These are phyloP conservation scores for Scaptomyza hsui DNA, from an alignment of 1,140 invertebrate genomes.

Conservation along the genomic window DNA sequence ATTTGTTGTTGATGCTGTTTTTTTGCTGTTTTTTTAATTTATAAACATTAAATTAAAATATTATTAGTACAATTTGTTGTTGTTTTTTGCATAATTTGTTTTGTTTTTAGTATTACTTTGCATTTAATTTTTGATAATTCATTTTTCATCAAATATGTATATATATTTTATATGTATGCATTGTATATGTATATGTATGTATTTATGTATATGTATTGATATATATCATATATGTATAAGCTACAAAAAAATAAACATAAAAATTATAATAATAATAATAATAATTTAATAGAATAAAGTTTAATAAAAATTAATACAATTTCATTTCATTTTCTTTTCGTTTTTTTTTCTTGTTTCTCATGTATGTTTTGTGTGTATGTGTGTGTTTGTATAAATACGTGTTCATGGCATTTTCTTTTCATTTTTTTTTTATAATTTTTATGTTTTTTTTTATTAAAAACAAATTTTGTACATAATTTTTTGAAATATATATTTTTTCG, in stretches of 20 bases:
- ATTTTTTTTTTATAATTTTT: conserved; percentile 9
- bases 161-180: conserved; percentile 26
- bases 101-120: conserved; percentile 40
- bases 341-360: conserved; percentile 24
- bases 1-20: conserved; percentile 33
- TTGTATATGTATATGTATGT: conserved; percentile 27
- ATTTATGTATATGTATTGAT: conserved; percentile 25
- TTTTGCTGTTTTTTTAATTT: conserved; percentile 39
- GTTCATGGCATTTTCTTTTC: conserved; percentile 67
- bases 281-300: conserved; percentile 82
- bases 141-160: conserved; percentile 56
- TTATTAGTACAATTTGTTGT: conserved; percentile 72
- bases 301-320: conserved; percentile 80
- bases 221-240: conserved; percentile 49
- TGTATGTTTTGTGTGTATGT: conserved; percentile 38
- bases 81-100: conserved; percentile 37
- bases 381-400: conserved; percentile 66
- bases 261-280: conserved; percentile 75
- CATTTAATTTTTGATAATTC: conserved; percentile 60
- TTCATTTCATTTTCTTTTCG: conserved; percentile 50
- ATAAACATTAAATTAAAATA: conserved; percentile 59
- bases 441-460: conserved; percentile 27
- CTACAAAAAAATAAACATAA: conserved; percentile 77
- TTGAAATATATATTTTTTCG: conserved; percentile 21
- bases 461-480: conserved; percentile 62